These are phyloP conservation scores for Pristionchus japonicus DNA, from an alignment of 2,888 invertebrate species.

Conservation along the genomic window DNA sequence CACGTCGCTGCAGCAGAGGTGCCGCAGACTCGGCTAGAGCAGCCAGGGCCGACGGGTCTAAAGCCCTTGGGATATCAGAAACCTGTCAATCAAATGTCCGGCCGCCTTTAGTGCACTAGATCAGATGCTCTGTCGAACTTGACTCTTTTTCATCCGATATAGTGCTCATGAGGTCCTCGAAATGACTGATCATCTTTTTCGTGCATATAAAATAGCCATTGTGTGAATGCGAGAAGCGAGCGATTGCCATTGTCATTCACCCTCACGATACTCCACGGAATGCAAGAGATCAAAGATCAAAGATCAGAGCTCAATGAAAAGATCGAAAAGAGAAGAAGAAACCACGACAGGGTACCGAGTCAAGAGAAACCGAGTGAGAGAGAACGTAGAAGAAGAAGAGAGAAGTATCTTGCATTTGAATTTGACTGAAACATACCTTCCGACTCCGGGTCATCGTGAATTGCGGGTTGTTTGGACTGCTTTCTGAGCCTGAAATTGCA, in stretches of 20 bases:
- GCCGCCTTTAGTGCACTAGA: no score
- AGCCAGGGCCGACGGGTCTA: background rate
- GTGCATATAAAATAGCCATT: conserved; percentile 9
- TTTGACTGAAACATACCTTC: conserved; percentile 48
- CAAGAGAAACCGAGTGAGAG: conserved; percentile 16
- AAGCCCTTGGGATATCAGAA: background rate
- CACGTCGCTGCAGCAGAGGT: conserved; percentile 20
- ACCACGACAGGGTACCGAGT: background rate
- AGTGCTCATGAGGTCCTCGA: no score
- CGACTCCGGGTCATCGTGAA: conserved; percentile 57
- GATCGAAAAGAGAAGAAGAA: background rate
- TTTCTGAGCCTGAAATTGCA: conserved; percentile 61
- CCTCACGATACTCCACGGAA: conserved; percentile 15
- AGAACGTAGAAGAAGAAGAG: background rate
- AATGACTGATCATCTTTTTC: no score
- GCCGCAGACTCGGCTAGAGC: background rate
- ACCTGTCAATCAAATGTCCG: no score
- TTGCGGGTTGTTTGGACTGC: conserved; percentile 61
- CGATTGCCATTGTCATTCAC: background rate
- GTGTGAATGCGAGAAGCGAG: background rate
- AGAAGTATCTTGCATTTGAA: background rate
- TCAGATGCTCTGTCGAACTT: no score
- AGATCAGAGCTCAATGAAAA: background rate
- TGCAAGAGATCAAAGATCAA: conserved; percentile 19
- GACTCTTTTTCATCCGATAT: no score